Evolutionary conservation across 1,140 invertebrate genomes (phyloP).

Genomic region (Coelopa frigida): DNA sequence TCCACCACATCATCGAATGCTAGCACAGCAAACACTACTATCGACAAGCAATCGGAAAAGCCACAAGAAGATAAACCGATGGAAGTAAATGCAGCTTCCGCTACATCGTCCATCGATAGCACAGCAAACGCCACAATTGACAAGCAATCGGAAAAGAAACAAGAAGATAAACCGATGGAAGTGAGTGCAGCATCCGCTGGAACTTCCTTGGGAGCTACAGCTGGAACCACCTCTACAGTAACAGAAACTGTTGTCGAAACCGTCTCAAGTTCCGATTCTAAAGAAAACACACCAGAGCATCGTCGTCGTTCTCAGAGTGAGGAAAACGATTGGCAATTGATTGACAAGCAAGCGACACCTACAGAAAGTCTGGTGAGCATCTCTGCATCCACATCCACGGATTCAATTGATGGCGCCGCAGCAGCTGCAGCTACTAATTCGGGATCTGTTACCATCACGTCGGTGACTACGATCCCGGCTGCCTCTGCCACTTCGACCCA

Average conservation of each 20-base stretch:
- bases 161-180: no score
- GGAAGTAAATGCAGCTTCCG: neutral
- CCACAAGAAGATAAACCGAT: neutral
- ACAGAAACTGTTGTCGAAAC: neutral
- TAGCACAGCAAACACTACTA: neutral
- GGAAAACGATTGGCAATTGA: conserved; percentile 34
- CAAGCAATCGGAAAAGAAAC: neutral
- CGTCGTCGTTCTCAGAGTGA: conserved; percentile 20
- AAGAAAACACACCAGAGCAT: neutral
- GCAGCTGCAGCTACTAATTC: neutral
- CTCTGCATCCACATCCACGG: conserved; percentile 1
- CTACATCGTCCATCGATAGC: neutral
- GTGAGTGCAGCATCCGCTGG: no score
- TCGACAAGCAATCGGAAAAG: neutral
- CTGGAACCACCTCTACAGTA: neutral
- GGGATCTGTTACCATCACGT: no score
- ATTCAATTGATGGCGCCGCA: neutral
- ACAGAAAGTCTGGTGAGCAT: conserved; percentile 3
- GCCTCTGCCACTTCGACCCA: no score
- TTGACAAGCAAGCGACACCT: conserved; percentile 12
- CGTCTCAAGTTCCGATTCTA: neutral
- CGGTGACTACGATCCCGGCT: no score
- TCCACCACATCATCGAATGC: conserved; percentile 1
- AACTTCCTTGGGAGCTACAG: neutral
- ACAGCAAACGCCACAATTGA: neutral